Evolutionary conservation across 2,888 invertebrate species (phyloP).

Genomic region (Torymus auratus): DNA sequence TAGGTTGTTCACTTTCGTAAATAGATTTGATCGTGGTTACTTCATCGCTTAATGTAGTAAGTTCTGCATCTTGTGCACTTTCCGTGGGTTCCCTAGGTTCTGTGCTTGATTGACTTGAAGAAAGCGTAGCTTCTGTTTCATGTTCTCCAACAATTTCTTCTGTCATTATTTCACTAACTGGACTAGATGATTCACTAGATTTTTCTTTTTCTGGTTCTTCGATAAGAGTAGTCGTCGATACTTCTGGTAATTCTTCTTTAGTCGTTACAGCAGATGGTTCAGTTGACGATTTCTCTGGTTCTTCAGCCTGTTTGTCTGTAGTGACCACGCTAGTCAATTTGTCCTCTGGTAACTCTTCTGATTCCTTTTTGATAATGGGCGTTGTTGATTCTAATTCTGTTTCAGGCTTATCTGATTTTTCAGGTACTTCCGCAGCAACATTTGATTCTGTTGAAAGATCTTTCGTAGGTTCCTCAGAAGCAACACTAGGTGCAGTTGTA

Average conservation of each 20-base stretch:
- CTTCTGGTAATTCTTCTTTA: conserved; percentile 42
- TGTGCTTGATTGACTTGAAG: not conserved
- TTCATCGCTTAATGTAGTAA: conserved; percentile 10
- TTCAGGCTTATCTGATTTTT: conserved; percentile 47
- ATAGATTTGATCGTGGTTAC: not conserved
- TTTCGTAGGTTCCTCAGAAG: conserved; percentile 40
- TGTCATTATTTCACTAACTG: conserved; percentile 42
- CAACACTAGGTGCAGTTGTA: not conserved
- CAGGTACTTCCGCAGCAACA: conserved; percentile 29
- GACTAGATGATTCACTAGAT: conserved; percentile 58
- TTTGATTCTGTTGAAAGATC: not conserved
- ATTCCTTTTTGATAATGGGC: conserved; percentile 23
- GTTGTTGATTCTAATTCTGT: conserved; percentile 27
- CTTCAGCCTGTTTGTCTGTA: conserved; percentile 28
- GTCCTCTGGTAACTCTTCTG: conserved; percentile 43
- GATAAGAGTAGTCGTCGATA: conserved; percentile 34
- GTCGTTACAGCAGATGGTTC: conserved; percentile 27
- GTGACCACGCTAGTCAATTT: conserved; percentile 5
- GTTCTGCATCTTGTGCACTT: not conserved
- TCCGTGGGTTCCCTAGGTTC: conserved; percentile 13
- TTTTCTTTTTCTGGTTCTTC: conserved; percentile 54
- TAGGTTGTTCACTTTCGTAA: conserved; percentile 21
- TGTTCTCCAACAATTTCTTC: conserved; percentile 35
- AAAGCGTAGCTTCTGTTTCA: conserved; percentile 4
- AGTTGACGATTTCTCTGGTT: conserved; percentile 30